Evolutionary conservation across 2,113 vertebrate species (phyloP), one percentile per base, ranked within the genome.

Genomic region (Eleginops maclovinus): DNA sequence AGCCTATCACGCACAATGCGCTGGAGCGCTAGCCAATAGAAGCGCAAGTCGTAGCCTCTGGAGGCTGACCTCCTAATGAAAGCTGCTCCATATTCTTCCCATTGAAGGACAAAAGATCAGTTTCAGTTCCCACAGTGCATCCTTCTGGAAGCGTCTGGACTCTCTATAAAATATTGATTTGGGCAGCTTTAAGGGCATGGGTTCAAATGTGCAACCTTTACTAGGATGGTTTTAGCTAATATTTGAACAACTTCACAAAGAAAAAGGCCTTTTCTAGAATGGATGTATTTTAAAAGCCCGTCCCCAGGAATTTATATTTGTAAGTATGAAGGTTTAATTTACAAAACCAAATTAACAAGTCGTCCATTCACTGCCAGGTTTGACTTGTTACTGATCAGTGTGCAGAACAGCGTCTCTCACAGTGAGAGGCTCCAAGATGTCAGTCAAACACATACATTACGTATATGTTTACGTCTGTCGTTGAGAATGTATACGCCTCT

Each of bases 401-500:
- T 69, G 28, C n/a, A 64, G 24, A 59, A 9, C 41, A 31, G 9
- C 5, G 6, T 31, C 44, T 59, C 41, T 47, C 21, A 36, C 40
- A 24, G 21, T 21, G 55, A 64, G 24, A 61, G 65, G 64, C 60
- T 75, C 44, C 21, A 66, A 36, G 43, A 1, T 56, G 36, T 56
- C 28, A 65, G 24, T 43, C 53, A 9, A 11, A n/a, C 0, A 31
- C 51, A 40, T 49, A 28, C 49, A 46, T 22, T 21, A 12, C 14
- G 46, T 15, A 47, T 36, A 41, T 51, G 60, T 74, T 60, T 67
- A 61, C 22, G 53, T 62, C 59, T 72, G 63, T 75, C 71, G 74
- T 15, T 50, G 22, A 80, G 26, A 72, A 65, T 83, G 49, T 79
- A 26, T 31, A 49, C 67, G 66, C 70, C 67, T 80, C n/a, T 15